A percentile compares a stretch with the other conserved stretches of the same genome.
Conservation (phyloP, 2,797 vertebrate species). For the Peromyscus aztecus region DNA sequence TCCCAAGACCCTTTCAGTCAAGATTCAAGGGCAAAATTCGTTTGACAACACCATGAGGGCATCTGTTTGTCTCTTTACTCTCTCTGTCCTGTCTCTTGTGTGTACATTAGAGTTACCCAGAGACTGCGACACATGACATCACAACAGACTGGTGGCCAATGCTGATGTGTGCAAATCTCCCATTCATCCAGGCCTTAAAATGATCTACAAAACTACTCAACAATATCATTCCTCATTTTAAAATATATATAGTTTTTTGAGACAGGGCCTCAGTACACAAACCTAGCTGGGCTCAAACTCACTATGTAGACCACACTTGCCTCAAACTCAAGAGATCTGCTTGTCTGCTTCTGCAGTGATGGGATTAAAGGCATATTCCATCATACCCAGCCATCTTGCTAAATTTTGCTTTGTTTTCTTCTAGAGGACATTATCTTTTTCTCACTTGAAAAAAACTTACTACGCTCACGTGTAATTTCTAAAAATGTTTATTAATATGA, state of each 20-base stretch:
- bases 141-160: neutral
- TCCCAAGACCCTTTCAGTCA: neutral
- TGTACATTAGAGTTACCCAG: neutral
- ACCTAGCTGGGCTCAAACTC: neutral
- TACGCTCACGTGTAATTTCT: neutral
- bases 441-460: neutral
- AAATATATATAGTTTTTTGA: neutral
- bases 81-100: neutral
- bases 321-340: neutral
- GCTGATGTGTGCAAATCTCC: neutral
- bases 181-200: neutral
- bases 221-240: neutral
- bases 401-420: neutral
- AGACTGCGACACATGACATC: neutral
- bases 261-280: neutral
- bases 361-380: neutral
- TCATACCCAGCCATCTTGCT: neutral
- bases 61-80: neutral
- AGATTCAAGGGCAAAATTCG: neutral
- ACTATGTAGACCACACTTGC: neutral
- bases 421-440: neutral
- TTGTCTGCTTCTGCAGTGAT: neutral
- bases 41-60: neutral
- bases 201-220: neutral
- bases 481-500: neutral